A percentile compares a stretch with the other conserved stretches of the same genome.
These are phyloP conservation scores for Illadopsis cleaveri DNA, from an alignment of 2,113 vertebrate genomes.

Conservation along the genomic window DNA sequence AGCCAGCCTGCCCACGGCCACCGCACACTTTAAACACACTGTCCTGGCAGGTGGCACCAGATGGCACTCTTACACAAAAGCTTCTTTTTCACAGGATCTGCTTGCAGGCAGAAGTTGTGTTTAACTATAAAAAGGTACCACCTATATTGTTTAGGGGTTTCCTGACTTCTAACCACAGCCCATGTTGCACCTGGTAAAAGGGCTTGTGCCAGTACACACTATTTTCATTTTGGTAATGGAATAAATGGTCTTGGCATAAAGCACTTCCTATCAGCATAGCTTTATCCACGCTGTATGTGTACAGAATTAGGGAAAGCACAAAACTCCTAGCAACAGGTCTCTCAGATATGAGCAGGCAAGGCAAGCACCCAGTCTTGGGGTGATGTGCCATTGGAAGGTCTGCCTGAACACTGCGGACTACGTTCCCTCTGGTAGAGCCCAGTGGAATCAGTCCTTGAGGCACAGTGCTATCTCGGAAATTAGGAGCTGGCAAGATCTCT, in stretches of 20 bases:
- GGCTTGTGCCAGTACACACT: not conserved
- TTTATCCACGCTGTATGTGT: not conserved
- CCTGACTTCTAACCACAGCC: not conserved
- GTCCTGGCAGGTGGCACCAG: conserved; percentile 51
- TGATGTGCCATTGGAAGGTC: not conserved
- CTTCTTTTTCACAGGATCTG: not conserved
- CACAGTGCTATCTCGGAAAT: not conserved
- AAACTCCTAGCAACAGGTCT: not conserved
- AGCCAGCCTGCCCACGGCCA: not conserved
- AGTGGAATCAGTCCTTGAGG: not conserved
- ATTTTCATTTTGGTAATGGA: not conserved
- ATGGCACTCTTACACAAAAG: conserved; percentile 57
- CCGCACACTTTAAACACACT: not conserved
- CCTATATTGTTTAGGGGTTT: not conserved
- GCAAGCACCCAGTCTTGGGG: not conserved
- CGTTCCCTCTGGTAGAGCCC: not conserved
- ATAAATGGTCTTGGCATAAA: not conserved
- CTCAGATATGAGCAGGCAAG: not conserved
- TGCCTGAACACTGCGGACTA: not conserved
- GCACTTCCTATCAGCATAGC: not conserved
- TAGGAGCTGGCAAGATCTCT: not conserved
- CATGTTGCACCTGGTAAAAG: not conserved
- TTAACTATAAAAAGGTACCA: not conserved
- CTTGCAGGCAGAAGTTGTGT: not conserved
- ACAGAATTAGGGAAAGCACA: not conserved